Evolutionary conservation across 2,113 vertebrate genomes (phyloP), one percentile per base, ranked within the genome.

Genomic region (Mustela lutreola): DNA sequence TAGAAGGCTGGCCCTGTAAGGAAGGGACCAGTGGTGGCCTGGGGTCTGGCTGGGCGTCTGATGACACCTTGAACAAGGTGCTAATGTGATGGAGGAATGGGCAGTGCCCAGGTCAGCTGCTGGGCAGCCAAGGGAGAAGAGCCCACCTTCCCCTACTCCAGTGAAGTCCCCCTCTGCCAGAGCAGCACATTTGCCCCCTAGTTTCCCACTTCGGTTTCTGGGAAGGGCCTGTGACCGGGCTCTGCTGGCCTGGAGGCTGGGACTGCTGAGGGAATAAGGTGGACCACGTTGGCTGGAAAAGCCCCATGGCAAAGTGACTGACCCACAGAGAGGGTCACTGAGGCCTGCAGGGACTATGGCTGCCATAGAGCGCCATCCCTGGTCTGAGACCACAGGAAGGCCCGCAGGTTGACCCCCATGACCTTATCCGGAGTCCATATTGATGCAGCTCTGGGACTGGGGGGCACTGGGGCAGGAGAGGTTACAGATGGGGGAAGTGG

Each of bases 251-350:
- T 71, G 70, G 31, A 48, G 73, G 28, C 42, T 85, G 22, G 90
- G 70, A 96, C 71, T 90, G 88, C 88, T 81, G 90, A 97, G 76
- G 50, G 87, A 62, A 67, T 45, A 94, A n/a, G 76, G 60, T 65
- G 50, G 63, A 53, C 58, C 53, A 31, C 24, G 19, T 65, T 60
- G 70, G 31, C n/a, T 87, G 75, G 92, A 92, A 93, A 93, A 94
- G 45, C 28, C 45, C 89, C 92, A 14, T 0, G 36, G 58, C 33
- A 87, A 75, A 83, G 65, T 8, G 22, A 56, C 89, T 11, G 26
- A 89, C 60, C 82, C 76, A 39, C 56, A 78, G 76, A 94, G 11
- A 70, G 42, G 7, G 63, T 48, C 16, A 36, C 39, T 62, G 3
- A 7, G 36, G 24, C 1, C 31, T 31, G 39, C 73, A 14, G 73